Base-by-base conservation (phyloP, 2,113 vertebrate species). In the Microtus richardsoni region DNA sequence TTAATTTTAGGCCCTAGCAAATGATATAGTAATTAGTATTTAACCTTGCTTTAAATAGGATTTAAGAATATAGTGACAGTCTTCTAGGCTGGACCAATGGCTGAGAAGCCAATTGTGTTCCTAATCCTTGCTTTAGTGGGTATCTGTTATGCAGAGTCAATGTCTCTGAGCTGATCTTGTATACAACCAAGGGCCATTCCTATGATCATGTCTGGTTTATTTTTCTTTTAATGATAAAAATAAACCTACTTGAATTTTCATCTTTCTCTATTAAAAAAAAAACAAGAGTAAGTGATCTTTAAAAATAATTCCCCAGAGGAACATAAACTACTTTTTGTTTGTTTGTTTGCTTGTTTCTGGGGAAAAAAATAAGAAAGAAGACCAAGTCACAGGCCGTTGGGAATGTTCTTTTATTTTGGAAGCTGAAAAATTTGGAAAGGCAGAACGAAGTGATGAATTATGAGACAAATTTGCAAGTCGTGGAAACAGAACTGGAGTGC, bases 321-420 rank as follows among this genome's bases (percentile, higher is more conserved):
- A 62, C 52, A 89, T 62, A 49, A 66, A 68, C n/a, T 82, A 68
- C 39, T 54, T 93, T 95, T 80, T 91, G 16, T 71, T 77, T 44
- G 47, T 82, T 82, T 39, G 54, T 73, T 73, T 52, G 52, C 60
- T 82, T 39, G 54, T 44, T 74, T 54, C 49, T 70, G 84, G 21
- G 17, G 33, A 26, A 26, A 44, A 44, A 84, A 64, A 39, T 19
- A 84, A 33, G 60, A 74, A 84, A n/a, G 83, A 13, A 79, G 87
- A 96, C 36, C 52, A 71, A 74, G 24, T 26, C 3, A 88, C 39
- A 92, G 44, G 2, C 0, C 7, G 75, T 91, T 66, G 52, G 49
- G 89, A 89, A 74, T 95, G 41, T 6, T 0, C 39, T 96, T 91
- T 70, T 78, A 90, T 96, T 95, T 92, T 77, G 39, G 64, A 95